These are phyloP conservation scores for Nemopilema nomurai DNA, from an alignment of 30 jellyfish, hydroid and myxozoan genomes.

Conservation along the genomic window DNA sequence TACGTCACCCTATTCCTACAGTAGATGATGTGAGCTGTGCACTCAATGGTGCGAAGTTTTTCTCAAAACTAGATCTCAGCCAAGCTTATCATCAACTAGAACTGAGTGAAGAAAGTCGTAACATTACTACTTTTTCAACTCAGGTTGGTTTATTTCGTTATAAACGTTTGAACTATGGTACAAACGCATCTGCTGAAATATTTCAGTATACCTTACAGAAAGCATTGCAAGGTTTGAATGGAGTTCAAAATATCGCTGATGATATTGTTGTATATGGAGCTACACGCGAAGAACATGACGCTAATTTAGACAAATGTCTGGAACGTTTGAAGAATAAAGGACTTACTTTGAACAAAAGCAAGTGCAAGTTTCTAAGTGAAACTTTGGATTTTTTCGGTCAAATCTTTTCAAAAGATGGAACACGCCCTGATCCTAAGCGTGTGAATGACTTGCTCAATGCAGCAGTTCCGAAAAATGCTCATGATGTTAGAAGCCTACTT, in stretches of 20 bases:
- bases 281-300: constrained; percentile 55
- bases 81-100: constrained; percentile 35
- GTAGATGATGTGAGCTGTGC: constrained; percentile 28
- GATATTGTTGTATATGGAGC: constrained; percentile 47
- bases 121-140: constrained; percentile 23
- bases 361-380: constrained; percentile 47
- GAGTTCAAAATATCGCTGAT: constrained; percentile 34
- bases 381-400: constrained; percentile 56
- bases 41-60: constrained; percentile 42
- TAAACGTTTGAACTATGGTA: constrained; percentile 17
- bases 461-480: constrained; percentile 20
- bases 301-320: constrained; percentile 20
- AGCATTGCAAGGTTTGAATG: constrained; percentile 16
- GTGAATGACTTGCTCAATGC: constrained; percentile 18
- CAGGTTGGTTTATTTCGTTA: constrained; percentile 32
- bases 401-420: constrained; percentile 34
- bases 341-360: constrained; percentile 25
- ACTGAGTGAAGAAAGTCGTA: constrained; percentile 8
- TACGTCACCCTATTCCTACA: constrained; percentile 38
- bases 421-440: constrained; percentile 41
- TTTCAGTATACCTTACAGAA: constrained; percentile 40
- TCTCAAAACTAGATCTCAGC: constrained; percentile 20
- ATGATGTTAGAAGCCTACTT: constrained; percentile 42
- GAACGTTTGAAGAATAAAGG: constrained; percentile 11
- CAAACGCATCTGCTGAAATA: constrained; percentile 24